Evolutionary conservation across 2,113 vertebrate species (phyloP).

Genomic region (Vicugna pacos): DNA sequence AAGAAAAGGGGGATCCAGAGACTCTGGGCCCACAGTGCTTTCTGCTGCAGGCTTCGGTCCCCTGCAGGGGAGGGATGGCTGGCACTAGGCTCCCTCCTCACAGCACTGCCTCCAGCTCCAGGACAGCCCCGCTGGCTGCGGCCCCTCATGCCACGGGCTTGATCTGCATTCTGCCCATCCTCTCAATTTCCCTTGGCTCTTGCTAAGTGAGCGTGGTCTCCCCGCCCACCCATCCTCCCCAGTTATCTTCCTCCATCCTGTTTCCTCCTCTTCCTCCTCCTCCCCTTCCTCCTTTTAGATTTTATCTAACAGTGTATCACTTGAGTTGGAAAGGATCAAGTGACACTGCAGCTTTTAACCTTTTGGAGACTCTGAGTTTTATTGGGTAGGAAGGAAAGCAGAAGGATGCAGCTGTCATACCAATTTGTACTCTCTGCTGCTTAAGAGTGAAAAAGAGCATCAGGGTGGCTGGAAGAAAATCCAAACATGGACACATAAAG

Average conservation of each 20-base stretch:
- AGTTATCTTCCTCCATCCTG: neutral
- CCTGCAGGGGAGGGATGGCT: neutral
- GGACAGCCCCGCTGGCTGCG: neutral
- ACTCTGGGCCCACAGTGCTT: neutral
- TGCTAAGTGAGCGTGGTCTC: neutral
- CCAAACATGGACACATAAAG: neutral
- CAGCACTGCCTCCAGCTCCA: neutral
- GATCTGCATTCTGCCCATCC: neutral
- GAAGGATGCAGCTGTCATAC: neutral
- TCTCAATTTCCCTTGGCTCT: neutral
- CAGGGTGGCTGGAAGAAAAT: neutral
- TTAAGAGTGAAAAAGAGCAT: neutral
- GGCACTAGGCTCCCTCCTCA: neutral
- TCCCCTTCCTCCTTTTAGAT: neutral
- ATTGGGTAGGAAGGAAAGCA: neutral
- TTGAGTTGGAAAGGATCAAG: neutral
- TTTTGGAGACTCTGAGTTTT: neutral
- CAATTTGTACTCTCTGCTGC: neutral
- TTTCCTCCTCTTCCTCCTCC: neutral
- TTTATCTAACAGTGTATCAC: neutral
- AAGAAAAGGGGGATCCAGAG: rapidly evolving
- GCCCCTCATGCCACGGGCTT: neutral
- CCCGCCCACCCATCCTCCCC: neutral
- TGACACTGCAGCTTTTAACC: neutral
- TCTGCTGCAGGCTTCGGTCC: neutral